These are phyloP conservation scores for Amphilophus citrinellus DNA, from an alignment of 2,113 vertebrate species.

Conservation along the genomic window DNA sequence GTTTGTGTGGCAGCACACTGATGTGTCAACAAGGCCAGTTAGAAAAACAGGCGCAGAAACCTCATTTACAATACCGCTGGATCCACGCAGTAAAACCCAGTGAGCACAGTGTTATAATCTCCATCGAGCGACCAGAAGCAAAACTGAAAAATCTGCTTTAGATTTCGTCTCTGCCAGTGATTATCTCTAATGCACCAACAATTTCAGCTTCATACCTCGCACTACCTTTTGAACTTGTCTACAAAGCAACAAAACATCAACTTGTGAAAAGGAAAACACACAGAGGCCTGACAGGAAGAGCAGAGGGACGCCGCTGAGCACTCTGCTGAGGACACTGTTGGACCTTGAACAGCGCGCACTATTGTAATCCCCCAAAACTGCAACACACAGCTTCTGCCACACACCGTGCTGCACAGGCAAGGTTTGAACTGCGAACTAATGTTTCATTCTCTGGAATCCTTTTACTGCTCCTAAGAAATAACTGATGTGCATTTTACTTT, in stretches of 20 bases:
- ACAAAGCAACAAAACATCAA: constrained; percentile 24
- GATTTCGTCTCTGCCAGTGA: constrained; percentile 65
- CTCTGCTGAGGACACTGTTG: constrained; percentile 4
- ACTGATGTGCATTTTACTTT: neutral
- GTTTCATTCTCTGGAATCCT: neutral
- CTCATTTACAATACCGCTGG: constrained; percentile 85
- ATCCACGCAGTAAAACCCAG: constrained; percentile 6
- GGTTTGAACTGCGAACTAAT: neutral
- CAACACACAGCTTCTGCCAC: constrained; percentile 5
- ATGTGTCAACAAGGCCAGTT: constrained; percentile 93
- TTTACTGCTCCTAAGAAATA: neutral
- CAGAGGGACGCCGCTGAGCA: neutral
- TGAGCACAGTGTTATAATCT: constrained; percentile 52
- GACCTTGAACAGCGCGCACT: constrained; percentile 24
- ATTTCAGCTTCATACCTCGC: constrained; percentile 38
- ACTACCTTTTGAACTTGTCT: constrained; percentile 63
- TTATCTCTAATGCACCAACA: constrained; percentile 62
- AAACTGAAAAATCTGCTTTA: constrained; percentile 70
- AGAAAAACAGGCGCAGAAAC: constrained; percentile 87
- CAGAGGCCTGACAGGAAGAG: constrained; percentile 21
- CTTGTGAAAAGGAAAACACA: constrained; percentile 55
- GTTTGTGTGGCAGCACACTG: constrained; percentile 91
- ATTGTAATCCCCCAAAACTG: constrained; percentile 53
- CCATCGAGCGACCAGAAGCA: constrained; percentile 60
- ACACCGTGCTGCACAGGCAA: neutral